Percentiles rank a stretch among this genome's conserved stretches.
phyloP scores from a whole-genome alignment of 2,888 invertebrate genomes.

The Malthinus flaveolus region DNA sequence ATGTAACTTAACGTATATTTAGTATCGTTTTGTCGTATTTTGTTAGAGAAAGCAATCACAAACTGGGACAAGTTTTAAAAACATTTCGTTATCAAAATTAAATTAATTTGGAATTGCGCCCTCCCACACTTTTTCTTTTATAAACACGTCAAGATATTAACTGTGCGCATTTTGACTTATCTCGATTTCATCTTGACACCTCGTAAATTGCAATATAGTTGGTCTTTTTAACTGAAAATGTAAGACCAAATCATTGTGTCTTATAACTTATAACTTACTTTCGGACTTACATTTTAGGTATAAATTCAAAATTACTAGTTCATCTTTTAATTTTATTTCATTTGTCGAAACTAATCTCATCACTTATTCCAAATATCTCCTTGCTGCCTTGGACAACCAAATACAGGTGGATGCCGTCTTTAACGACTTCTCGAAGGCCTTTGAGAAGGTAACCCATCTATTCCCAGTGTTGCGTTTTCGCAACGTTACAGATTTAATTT shows the following conservation, averaged over 20 bases:
- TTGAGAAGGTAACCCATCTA: too few relatives aligned
- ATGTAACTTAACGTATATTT: constrained; percentile 24
- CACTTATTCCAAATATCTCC: too few relatives aligned
- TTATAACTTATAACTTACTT: too few relatives aligned
- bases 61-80: background rate
- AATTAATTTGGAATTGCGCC: background rate
- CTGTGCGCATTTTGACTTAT: constrained; percentile 10
- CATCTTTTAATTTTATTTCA: too few relatives aligned
- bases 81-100: background rate
- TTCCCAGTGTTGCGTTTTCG: too few relatives aligned
- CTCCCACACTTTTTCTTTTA: background rate
- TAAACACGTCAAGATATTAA: constrained; percentile 7
- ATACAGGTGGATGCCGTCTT: too few relatives aligned
- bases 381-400: too few relatives aligned
- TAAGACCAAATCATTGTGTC: constrained; percentile 4
- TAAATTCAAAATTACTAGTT: too few relatives aligned
- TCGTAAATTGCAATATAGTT: constrained; percentile 14
- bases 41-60: constrained; percentile 16
- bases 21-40: constrained; percentile 17
- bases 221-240: constrained; percentile 8
- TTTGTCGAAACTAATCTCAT: too few relatives aligned
- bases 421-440: too few relatives aligned
- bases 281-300: too few relatives aligned
- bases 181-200: constrained; percentile 16
- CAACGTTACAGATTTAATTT: too few relatives aligned